Evolutionary conservation across 2,113 vertebrate genomes (phyloP), one percentile per base, ranked within the genome.

Genomic region (Melanocharis versteri): DNA sequence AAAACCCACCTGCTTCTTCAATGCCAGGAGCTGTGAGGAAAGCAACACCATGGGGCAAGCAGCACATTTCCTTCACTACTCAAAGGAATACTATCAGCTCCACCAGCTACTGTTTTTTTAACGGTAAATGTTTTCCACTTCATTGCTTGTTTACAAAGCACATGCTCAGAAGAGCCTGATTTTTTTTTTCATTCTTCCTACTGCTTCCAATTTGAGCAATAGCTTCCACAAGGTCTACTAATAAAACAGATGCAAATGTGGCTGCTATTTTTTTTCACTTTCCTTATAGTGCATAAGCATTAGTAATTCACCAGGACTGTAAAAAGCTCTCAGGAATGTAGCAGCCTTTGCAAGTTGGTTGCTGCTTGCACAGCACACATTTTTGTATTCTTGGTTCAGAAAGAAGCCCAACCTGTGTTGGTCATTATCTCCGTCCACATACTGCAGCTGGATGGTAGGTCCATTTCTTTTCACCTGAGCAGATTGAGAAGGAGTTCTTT

Each of bases 401-500:
- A 71, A 88, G 42, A 62, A 60, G 45, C 13, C 5, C 64, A 89
- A 58, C 24, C 40, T 82, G 20, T 68, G 58, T 53, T 47, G 53
- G 60, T 58, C 42, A 22, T 56, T 64, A 40, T 77, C 84, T 91
- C 83, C 85, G 77, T 56, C 57, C 78, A 81, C 86, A 56, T 58
- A 37, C 69, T 83, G 54, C 4, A 2, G 62, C 15, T 88, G 87
- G 80, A 93, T 88, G 79, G 42, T 35, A 80, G 44, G 60, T 83
- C 82, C 23, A 2, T 75, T 91, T 91, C 51, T 90, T 82, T 81
- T 92, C 83, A 95, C 92, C 94, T 96, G 94, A 95, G 93, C 48
- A 83, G 44, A 93, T 5, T 88, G 83, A 80, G 42, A 4, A 68
- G 47, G n/a, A 76, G 30, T 72, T 73, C 40, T 64, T 76, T 71